Evolutionary conservation across 2,888 invertebrate species (phyloP).

Genomic region (Dicranocentrus wangi): DNA sequence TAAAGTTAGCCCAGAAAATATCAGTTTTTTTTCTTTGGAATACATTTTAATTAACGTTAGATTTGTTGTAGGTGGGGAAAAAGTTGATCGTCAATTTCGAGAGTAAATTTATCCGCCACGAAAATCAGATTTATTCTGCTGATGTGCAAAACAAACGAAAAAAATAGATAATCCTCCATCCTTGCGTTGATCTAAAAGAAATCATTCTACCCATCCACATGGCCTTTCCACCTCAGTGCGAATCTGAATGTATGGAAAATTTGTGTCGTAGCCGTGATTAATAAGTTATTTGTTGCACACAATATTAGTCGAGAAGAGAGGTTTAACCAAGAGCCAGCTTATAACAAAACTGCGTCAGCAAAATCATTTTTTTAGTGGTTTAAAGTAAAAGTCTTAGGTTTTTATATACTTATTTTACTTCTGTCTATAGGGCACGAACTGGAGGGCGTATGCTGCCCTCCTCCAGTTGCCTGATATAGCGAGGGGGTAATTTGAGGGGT

Average conservation of each 20-base stretch:
- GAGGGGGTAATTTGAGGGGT: slow-evolving; percentile 63
- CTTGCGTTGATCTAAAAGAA: no score
- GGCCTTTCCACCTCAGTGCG: slow-evolving; percentile 46
- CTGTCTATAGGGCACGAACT: slow-evolving; percentile 4
- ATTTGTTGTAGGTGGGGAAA: no score
- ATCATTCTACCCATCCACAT: slow-evolving; percentile 43
- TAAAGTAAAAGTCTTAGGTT: not conserved
- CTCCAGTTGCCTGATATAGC: slow-evolving; percentile 19
- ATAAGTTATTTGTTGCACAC: slow-evolving; percentile 6
- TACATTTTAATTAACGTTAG: no score
- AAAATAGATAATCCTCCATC: no score
- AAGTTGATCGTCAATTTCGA: no score
- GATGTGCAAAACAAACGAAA: no score
- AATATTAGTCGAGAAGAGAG: not conserved
- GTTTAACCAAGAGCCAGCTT: slow-evolving; percentile 29
- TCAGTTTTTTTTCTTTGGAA: no score
- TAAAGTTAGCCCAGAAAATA: not conserved
- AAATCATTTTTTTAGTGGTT: slow-evolving; percentile 8
- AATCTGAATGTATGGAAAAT: slow-evolving; percentile 33
- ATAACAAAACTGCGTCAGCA: not conserved
- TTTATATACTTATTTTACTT: slow-evolving; percentile 20
- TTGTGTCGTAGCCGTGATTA: not conserved
- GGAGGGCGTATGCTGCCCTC: slow-evolving; percentile 5
- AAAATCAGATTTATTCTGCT: no score
- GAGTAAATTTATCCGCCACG: no score